Evolutionary conservation across 2,888 invertebrate genomes (phyloP).

Genomic region (Mechanitis mazaeus): DNA sequence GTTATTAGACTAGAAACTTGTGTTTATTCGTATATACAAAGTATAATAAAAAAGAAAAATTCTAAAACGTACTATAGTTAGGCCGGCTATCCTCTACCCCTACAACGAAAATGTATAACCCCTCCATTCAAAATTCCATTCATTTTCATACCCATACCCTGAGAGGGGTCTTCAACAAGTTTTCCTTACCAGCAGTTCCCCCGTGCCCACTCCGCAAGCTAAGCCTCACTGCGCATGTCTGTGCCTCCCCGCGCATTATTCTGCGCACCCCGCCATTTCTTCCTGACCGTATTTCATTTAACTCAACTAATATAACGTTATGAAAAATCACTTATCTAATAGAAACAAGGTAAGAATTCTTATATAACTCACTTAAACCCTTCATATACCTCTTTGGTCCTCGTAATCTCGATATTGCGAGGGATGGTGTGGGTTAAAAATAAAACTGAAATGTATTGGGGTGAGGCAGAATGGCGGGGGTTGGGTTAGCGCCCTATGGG

Average conservation of each 20-base stretch:
- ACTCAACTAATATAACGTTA: constrained; percentile 57
- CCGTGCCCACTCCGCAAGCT: constrained; percentile 29
- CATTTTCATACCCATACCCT: constrained; percentile 28
- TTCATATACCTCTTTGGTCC: constrained; percentile 1
- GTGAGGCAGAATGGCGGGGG: constrained; percentile 76
- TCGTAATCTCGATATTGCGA: constrained; percentile 20
- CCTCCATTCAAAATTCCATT: constrained; percentile 25
- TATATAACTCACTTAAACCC: constrained; percentile 28
- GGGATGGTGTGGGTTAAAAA: constrained; percentile 74
- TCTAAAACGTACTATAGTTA: background rate
- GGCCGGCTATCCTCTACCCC: too few relatives aligned
- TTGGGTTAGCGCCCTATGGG: constrained; percentile 66
- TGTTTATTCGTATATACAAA: too few relatives aligned
- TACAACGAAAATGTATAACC: background rate
- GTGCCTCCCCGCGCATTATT: constrained; percentile 46
- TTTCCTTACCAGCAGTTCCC: constrained; percentile 23
- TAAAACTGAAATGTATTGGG: constrained; percentile 68
- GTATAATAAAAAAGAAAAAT: too few relatives aligned
- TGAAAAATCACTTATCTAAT: constrained; percentile 48
- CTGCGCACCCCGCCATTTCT: constrained; percentile 54
- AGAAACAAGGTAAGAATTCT: constrained; percentile 54
- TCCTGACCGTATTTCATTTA: constrained; percentile 54
- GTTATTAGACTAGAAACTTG: too few relatives aligned
- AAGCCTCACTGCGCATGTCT: constrained; percentile 31
- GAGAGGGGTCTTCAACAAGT: constrained; percentile 26